phyloP scores from a whole-genome alignment of 2,888 invertebrate species.

The Gymnocheta viridis region DNA sequence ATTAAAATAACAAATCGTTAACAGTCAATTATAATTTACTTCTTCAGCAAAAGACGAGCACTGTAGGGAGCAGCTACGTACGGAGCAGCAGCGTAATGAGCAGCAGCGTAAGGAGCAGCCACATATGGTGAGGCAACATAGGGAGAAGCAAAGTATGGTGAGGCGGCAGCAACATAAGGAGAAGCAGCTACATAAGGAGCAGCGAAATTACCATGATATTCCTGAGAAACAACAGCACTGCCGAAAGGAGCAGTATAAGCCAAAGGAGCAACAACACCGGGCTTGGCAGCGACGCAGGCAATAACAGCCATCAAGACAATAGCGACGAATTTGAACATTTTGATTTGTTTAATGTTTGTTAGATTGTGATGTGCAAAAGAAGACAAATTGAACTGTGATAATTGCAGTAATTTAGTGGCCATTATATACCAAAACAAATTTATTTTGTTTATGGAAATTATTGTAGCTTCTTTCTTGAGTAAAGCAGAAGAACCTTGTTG shows the following conservation, averaged over 20 bases:
- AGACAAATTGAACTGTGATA: slow-evolving; percentile 75
- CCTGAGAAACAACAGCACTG: slow-evolving; percentile 81
- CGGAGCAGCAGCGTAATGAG: slow-evolving; percentile 54
- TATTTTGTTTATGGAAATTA: background rate
- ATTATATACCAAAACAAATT: slow-evolving; percentile 73
- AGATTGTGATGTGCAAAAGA: slow-evolving; percentile 69
- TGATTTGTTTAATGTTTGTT: slow-evolving; percentile 67
- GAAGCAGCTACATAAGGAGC: slow-evolving; percentile 77
- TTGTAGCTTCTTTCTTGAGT: background rate
- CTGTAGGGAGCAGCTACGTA: slow-evolving; percentile 70
- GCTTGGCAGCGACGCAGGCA: slow-evolving; percentile 78
- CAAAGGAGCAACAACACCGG: slow-evolving; percentile 78
- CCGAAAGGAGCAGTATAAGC: slow-evolving; percentile 77
- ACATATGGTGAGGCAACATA: slow-evolving; percentile 61
- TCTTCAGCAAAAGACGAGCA: slow-evolving; percentile 76
- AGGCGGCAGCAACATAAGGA: slow-evolving; percentile 71
- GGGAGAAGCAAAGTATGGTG: slow-evolving; percentile 71
- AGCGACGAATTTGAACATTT: slow-evolving; percentile 73
- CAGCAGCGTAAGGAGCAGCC: slow-evolving; percentile 74
- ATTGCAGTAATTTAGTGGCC: slow-evolving; percentile 26
- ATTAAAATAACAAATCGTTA: slow-evolving; percentile 26
- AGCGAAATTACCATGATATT: slow-evolving; percentile 83
- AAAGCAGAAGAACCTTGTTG: slow-evolving; percentile 71
- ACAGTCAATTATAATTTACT: slow-evolving; percentile 71
- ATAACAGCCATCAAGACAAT: slow-evolving; percentile 77